Base-by-base conservation (phyloP, 2,888 invertebrate species). In the Glaucopsyche alexis region DNA sequence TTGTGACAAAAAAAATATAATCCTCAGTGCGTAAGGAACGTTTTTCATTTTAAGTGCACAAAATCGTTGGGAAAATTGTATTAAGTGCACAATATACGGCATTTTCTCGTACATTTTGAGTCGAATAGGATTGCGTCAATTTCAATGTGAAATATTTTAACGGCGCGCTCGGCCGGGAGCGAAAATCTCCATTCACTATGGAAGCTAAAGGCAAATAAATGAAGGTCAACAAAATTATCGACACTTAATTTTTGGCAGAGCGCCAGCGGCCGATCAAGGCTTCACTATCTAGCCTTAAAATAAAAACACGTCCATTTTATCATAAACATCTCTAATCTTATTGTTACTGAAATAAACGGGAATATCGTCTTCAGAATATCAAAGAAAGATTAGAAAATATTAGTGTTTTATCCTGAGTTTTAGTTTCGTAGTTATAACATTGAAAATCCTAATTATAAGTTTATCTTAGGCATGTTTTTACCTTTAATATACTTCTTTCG, bases 201-300 rank as follows among this genome's bases (percentile, higher is more conserved):
- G 67, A 67, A 67, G 67, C 67, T 67, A 14, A 69, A 69, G 29
- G 69, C 47, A 69, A 69, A 29, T 49, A 69, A 69, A 69, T 49
- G 47, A 49, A 49, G 69, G 49, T 49, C 69, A 69, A 49, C 69
- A 69, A 69, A 69, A 69, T 69, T 69, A 69, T 69, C 69, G 69
- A 69, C 49, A 69, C 69, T 49, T 69, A 69, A 69, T 49, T 49
- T 49, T 49, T 69, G 69, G 69, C 47, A 29, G 7, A 7, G 4
- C 47, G 69, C 69, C 69, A 69, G 29, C 19, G 13, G 16, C 19
- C 16, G 67, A 49, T 69, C 69, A 49, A 49, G 49, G 29, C 49
- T 29, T 67, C 13, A 47, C 67, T 13, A 69, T 47, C 47, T 29
- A 47, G 69, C 29, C 14, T 60, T 38, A 60, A n/a, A 60, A 13